Base-by-base conservation (phyloP, 2,888 invertebrate species). In the Xanthorhoe spadicearia region DNA sequence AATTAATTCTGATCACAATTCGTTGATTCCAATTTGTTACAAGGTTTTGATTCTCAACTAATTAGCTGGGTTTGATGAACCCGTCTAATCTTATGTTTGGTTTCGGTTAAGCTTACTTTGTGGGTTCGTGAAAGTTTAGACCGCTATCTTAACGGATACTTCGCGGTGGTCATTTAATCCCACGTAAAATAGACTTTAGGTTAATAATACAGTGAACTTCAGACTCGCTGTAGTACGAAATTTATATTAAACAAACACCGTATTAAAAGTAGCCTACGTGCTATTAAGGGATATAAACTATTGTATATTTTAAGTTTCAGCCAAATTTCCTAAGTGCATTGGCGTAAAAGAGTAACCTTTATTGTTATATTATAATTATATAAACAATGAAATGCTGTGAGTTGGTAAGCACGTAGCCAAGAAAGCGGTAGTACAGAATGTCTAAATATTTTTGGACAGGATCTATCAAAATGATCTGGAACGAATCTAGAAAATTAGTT, bases 1-100 rank as follows among this genome's bases (percentile, higher is more conserved):
- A 54, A 53, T 53, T 52, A 51, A 48, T 58, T 58, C 53, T 19
- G 49, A 49, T 53, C 48, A 64, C 19, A 53, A 28, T 23, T 54
- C 58, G 59, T 53, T 59, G 59, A 9, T 19, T 64, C 46, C 19
- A 49, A 53, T 59, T 54, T 19, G 35, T 49, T 49, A 8, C n/a
- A 64, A 38, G 19, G 52, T 19, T 59, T 54, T 58, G 54, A 50
- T 53, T 56, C n/a, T 17, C 38, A 23, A 56, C 51, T 50, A 32
- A 63, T 57, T 57, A 57, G 9, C 18, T n/a, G 4, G 8, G 51
- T 43, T 46, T 43, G 46, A 57, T 46, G 18, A 38, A 28, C 10
- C 18, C 35, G n/a, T 35, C 23, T 53, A 53, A 32, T 28, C 52
- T 46, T 46, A n/a, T 18, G 48, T 54, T 55, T n/a, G 35, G 54